Conservation (phyloP, 1,140 invertebrate genomes). For the Mercenaria mercenaria region DNA sequence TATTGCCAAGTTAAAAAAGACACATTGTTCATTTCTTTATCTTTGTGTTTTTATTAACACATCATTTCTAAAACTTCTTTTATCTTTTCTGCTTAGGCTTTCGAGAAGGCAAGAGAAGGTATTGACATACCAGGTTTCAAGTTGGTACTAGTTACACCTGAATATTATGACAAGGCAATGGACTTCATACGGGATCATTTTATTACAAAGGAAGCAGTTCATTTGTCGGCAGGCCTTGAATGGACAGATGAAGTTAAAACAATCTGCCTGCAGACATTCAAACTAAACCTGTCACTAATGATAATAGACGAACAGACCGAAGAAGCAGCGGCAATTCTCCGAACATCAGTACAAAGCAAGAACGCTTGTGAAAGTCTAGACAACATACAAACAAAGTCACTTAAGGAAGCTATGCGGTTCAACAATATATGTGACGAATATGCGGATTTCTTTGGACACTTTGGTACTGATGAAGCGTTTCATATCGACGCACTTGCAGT, state of each 20-base stretch:
- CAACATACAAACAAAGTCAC: background rate
- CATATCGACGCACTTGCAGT: constrained; percentile 1
- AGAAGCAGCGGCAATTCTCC: background rate
- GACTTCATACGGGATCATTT: background rate
- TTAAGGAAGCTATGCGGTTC: background rate
- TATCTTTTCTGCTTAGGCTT: constrained; percentile 31
- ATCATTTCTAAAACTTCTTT: background rate
- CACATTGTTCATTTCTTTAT: no score
- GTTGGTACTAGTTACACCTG: background rate
- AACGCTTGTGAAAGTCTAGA: background rate
- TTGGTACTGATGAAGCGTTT: constrained; percentile 1
- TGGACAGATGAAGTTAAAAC: background rate
- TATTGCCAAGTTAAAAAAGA: no score
- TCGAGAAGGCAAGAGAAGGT: background rate
- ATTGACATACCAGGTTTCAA: background rate
- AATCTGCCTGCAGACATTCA: background rate
- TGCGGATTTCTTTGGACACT: constrained; percentile 27
- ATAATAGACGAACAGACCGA: background rate
- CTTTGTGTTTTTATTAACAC: no score
- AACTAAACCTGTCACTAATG: background rate
- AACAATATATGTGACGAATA: background rate
- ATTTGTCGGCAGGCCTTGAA: background rate
- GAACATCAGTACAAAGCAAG: background rate
- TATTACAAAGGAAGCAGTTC: background rate
- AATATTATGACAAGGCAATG: background rate